Percentiles rank a stretch among this genome's conserved stretches.
These are phyloP conservation scores for Zapornia atra DNA, from an alignment of 2,113 vertebrate species.

Conservation along the genomic window DNA sequence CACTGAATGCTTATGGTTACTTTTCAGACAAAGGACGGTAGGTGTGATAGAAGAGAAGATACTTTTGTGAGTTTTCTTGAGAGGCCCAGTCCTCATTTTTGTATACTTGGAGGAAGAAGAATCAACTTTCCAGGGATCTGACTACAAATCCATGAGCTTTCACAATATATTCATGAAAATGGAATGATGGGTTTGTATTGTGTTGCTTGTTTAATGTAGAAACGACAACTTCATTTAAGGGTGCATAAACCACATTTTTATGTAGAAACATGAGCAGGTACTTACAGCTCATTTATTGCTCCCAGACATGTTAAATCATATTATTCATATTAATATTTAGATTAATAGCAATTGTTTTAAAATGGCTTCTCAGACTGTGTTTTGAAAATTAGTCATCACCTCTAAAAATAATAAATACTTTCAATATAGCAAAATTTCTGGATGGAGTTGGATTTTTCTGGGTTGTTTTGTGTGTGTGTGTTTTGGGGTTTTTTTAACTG, in stretches of 20 bases:
- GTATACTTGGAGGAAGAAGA: neutral
- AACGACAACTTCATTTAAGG: neutral
- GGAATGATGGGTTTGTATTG: neutral
- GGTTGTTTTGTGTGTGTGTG: too few species aligned
- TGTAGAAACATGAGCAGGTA: neutral
- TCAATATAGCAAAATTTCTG: neutral
- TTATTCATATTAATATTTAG: neutral
- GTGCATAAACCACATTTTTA: neutral
- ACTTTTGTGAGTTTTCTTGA: neutral
- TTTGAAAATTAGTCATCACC: neutral
- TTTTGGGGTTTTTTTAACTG: neutral
- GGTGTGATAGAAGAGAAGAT: neutral
- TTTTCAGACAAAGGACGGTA: neutral
- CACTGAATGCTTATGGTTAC: neutral
- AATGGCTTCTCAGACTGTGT: neutral
- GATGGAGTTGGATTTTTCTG: neutral
- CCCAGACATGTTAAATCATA: neutral
- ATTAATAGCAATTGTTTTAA: neutral
- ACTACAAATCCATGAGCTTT: neutral
- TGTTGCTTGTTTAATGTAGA: neutral
- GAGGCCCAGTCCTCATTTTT: neutral
- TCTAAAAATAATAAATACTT: neutral
- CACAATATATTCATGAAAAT: neutral
- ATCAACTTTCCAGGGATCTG: neutral
- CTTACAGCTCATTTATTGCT: neutral